Percentiles rank a stretch among this genome's conserved stretches.
These are phyloP conservation scores for Pangasianodon hypophthalmus DNA, from an alignment of 2,113 vertebrate species.

Conservation along the genomic window DNA sequence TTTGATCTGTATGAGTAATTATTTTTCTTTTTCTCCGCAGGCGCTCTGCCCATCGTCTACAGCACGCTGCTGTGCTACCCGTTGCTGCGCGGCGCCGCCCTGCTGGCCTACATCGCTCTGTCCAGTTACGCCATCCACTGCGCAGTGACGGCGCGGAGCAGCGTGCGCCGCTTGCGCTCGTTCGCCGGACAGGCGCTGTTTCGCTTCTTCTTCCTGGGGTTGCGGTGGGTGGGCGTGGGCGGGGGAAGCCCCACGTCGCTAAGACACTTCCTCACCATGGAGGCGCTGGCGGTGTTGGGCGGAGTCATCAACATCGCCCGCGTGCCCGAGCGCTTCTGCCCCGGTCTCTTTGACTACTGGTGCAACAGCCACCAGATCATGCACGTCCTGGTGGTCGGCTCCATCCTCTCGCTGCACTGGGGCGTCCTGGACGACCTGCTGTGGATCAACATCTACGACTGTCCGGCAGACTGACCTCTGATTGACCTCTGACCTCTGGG, in stretches of 20 bases:
- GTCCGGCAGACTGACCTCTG: slow-evolving; percentile 77
- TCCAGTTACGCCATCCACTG: slow-evolving; percentile 87
- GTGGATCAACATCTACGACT: slow-evolving; percentile 83
- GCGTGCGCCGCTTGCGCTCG: slow-evolving; percentile 82
- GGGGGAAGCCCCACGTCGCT: slow-evolving; percentile 85
- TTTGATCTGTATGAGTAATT: neutral
- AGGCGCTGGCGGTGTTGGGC: slow-evolving; percentile 84
- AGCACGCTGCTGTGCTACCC: slow-evolving; percentile 87
- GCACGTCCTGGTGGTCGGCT: slow-evolving; percentile 90
- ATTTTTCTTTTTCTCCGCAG: slow-evolving; percentile 63
- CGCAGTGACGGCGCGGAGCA: slow-evolving; percentile 86
- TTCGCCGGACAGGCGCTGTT: slow-evolving; percentile 89
- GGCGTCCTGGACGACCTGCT: slow-evolving; percentile 89
- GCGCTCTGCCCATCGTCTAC: slow-evolving; percentile 90
- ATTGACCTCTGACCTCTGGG: slow-evolving; percentile 29
- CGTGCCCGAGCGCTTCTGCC: slow-evolving; percentile 86
- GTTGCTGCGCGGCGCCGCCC: slow-evolving; percentile 79
- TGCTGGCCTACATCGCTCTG: slow-evolving; percentile 81
- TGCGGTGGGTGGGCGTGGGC: slow-evolving; percentile 83
- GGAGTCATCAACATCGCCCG: slow-evolving; percentile 89
- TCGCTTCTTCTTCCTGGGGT: slow-evolving; percentile 87
- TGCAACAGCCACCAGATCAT: slow-evolving; percentile 95
- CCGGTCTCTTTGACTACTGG: slow-evolving; percentile 92
- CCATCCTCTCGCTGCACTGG: slow-evolving; percentile 89
- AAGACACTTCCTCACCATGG: slow-evolving; percentile 88